Base-by-base conservation (phyloP, 2,113 vertebrate genomes). In the zebrafish (Danio rerio) region DNA sequence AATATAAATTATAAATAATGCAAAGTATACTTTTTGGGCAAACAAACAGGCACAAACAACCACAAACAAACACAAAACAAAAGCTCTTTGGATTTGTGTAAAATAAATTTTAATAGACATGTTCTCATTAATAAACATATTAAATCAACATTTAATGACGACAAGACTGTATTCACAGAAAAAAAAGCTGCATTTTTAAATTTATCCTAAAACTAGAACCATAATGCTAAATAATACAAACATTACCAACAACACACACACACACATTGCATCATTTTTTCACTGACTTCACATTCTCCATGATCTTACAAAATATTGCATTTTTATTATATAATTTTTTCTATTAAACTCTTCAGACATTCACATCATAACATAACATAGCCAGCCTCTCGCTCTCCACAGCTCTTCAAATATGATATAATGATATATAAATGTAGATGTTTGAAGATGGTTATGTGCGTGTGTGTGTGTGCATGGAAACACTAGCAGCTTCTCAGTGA, bases 11-110 rank as follows among this genome's bases (percentile, higher is more conserved):
- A n/a, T n/a, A n/a, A n/a, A n/a, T n/a, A n/a, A n/a, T n/a, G n/a
- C n/a, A n/a, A n/a, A 20, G 43, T 49, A 43, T 69, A 18, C 9
- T 20, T 61, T 21, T 21, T 7, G n/a, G n/a, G 2, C n/a, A n/a
- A n/a, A n/a, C n/a, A n/a, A n/a, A n/a, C n/a, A n/a, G n/a, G n/a
- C n/a, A n/a, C n/a, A n/a, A n/a, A n/a, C n/a, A n/a, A n/a, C n/a
- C n/a, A n/a, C n/a, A n/a, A n/a, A n/a, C n/a, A n/a, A n/a, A 20
- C 66, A 47, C 47, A 20, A 20, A 47, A 20, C 16, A 18, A 11
- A 40, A 55, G 55, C 15, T 45, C 71, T 74, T 58, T 58, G 53
- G 71, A 16, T 55, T 40, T 73, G 70, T 55, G 21, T 18, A 50
- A 72, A 31, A 71, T 9, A n/a, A 45, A 3, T 12, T 70, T 12